Percentiles rank a stretch among this genome's conserved stretches.
Conservation (phyloP, 2,113 vertebrate species). For the Salvelinus alpinus region DNA sequence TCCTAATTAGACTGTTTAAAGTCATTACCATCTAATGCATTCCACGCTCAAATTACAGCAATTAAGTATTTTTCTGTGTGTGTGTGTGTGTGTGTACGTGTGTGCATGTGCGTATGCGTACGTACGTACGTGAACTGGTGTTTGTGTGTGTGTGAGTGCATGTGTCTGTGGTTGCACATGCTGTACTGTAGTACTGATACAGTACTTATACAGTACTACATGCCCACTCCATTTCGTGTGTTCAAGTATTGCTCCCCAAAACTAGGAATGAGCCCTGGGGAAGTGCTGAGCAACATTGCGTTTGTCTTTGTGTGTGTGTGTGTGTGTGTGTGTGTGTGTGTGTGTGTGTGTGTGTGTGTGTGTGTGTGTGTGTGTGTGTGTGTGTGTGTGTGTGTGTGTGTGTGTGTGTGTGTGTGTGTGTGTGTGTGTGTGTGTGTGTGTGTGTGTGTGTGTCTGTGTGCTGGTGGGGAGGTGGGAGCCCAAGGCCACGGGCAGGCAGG, state of each 20-base stretch:
- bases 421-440: conserved; percentile 42
- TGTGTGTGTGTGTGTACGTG: not conserved
- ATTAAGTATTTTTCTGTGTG: conserved; percentile 52
- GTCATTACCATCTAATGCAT: conserved; percentile 69
- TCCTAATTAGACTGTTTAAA: conserved; percentile 76
- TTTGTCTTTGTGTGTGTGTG: conserved; percentile 12
- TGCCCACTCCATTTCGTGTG: conserved; percentile 8
- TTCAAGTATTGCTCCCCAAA: not conserved
- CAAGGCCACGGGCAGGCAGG: conserved; percentile 77
- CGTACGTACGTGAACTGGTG: not conserved
- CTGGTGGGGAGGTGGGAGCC: conserved; percentile 59
- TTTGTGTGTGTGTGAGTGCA: not conserved
- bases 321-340: conserved; percentile 10
- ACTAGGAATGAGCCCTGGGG: too few species aligned
- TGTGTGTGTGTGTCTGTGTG: conserved; percentile 47
- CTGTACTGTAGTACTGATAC: too few species aligned
- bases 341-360: too few species aligned
- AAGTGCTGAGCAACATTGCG: not conserved
- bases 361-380: too few species aligned
- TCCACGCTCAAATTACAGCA: conserved; percentile 64
- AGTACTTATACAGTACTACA: not conserved
- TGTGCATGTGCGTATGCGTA: not conserved
- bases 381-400: conserved; percentile 34
- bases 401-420: conserved; percentile 25
- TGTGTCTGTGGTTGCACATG: not conserved